Conservation (phyloP, 2,113 vertebrate species). For the Globicephala melas region DNA sequence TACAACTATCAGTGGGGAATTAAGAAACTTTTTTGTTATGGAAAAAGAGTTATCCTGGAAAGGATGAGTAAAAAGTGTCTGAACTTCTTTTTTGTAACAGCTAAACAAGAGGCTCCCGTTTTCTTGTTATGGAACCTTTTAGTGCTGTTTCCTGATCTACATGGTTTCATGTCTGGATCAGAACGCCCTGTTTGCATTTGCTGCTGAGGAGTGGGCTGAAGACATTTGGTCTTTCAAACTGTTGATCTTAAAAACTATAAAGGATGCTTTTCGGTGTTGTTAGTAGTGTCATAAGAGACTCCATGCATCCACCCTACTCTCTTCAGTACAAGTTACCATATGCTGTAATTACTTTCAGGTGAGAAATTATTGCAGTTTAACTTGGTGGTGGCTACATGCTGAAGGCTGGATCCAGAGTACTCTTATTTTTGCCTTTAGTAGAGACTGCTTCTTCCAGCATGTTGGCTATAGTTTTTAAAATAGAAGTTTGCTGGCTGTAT, state of each 20-base stretch:
- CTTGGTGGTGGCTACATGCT: background rate
- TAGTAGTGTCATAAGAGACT: background rate
- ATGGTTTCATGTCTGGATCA: background rate
- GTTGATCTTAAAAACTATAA: conserved; percentile 14
- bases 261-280: background rate
- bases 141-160: background rate
- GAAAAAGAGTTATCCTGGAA: conserved; percentile 21
- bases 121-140: background rate
- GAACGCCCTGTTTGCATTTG: background rate
- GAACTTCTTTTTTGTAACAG: background rate
- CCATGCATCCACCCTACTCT: background rate
- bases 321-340: background rate
- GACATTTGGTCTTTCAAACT: background rate
- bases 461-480: background rate
- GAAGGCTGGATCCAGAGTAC: background rate
- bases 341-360: background rate
- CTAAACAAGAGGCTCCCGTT: background rate
- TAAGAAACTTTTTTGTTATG: background rate
- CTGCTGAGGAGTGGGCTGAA: background rate
- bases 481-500: background rate
- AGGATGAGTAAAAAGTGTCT: background rate
- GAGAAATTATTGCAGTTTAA: background rate
- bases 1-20: background rate
- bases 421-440: conserved; percentile 31
- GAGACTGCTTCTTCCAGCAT: background rate